Conservation (phyloP, 2,888 invertebrate genomes). For the Tipula confusa region DNA sequence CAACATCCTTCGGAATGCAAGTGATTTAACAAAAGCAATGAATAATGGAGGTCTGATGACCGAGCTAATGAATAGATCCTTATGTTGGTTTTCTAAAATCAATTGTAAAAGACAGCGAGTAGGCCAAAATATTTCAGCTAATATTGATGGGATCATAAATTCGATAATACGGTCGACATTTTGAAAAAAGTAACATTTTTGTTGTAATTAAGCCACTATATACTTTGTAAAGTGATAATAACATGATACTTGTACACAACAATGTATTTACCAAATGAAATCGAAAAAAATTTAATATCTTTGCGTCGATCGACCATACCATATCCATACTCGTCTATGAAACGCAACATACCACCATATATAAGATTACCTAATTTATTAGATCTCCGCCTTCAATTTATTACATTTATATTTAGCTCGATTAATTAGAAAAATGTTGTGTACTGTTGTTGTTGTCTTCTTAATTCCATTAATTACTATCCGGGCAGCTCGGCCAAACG, state of each 20-base stretch:
- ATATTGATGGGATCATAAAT: too few species aligned
- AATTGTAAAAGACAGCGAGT: too few species aligned
- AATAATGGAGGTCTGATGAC: too few species aligned
- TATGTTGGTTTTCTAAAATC: too few species aligned
- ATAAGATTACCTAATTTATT: slow-evolving; percentile 7
- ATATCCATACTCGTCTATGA: background rate
- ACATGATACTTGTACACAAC: background rate
- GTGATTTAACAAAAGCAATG: too few species aligned
- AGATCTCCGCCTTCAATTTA: slow-evolving; percentile 16
- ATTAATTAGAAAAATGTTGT: slow-evolving; percentile 12
- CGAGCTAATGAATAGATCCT: too few species aligned
- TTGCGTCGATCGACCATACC: background rate
- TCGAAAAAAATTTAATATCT: background rate
- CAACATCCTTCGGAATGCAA: too few species aligned
- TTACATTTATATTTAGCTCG: slow-evolving; percentile 5
- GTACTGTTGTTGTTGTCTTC: background rate
- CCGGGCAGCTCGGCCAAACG: background rate
- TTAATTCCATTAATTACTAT: background rate
- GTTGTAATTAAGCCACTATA: background rate
- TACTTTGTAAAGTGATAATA: background rate
- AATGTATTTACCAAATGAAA: background rate
- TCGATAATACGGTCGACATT: too few species aligned
- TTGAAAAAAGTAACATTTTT: too few species aligned
- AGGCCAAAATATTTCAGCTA: too few species aligned
- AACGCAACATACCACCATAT: background rate